phyloP scores from a whole-genome alignment of 2,888 invertebrate species.

The Flexamia atlantica region DNA sequence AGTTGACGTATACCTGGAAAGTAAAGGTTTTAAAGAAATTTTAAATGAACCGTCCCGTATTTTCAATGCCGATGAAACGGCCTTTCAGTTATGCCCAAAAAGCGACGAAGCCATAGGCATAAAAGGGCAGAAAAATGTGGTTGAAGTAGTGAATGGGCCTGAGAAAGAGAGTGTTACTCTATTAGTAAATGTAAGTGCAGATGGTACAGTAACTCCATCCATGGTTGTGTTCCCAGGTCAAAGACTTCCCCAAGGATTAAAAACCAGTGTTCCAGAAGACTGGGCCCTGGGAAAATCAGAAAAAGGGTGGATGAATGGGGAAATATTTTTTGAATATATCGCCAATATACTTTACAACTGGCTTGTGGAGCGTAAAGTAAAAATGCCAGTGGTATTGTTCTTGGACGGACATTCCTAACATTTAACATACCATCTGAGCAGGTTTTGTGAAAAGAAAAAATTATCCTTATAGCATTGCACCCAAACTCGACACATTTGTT shows the following conservation, averaged over 20 bases:
- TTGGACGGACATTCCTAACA: constrained; percentile 67
- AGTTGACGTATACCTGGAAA: neutral
- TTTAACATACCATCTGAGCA: constrained; percentile 59
- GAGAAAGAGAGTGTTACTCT: constrained; percentile 60
- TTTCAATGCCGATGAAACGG: constrained; percentile 58
- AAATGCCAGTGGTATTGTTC: constrained; percentile 66
- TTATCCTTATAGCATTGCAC: neutral
- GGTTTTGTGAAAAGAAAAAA: neutral
- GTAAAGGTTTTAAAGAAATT: neutral
- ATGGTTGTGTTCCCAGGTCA: constrained; percentile 64
- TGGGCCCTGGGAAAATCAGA: constrained; percentile 66
- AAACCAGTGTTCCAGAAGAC: constrained; percentile 63
- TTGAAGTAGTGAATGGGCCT: neutral
- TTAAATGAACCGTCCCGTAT: constrained; percentile 59
- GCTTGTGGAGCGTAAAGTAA: constrained; percentile 61
- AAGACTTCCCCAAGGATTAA: constrained; percentile 65
- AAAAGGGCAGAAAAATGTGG: constrained; percentile 36
- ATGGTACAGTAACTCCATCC: constrained; percentile 64
- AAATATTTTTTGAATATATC: constrained; percentile 68
- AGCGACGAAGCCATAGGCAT: constrained; percentile 33
- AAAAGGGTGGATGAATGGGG: constrained; percentile 68
- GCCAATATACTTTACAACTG: constrained; percentile 66
- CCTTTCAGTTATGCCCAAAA: constrained; percentile 49
- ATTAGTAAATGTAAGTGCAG: constrained; percentile 54
- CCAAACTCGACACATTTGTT: neutral